Percentiles rank a stretch among this genome's conserved stretches.
Evolutionary conservation across 2,113 vertebrate genomes (phyloP).

Genomic region (Forbesichthys agassizii): DNA sequence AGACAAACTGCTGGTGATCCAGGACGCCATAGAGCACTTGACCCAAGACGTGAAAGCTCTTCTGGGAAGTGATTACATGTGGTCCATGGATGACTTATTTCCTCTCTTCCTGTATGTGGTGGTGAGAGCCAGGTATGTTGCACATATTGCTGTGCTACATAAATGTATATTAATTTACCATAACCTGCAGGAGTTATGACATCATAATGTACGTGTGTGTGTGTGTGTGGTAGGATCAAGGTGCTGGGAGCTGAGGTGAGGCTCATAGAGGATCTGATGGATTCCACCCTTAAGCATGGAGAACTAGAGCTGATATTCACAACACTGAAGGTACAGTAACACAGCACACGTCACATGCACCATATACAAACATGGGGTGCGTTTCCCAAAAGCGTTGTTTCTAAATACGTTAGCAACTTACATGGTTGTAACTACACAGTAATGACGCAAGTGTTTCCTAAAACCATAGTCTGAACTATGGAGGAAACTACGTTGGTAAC

Average conservation of each 20-base stretch:
- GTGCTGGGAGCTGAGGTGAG: slow-evolving; percentile 94
- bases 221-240: slow-evolving; percentile 80
- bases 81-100: slow-evolving; percentile 98
- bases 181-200: background rate
- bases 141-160: background rate
- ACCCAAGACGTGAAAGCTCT: slow-evolving; percentile 87
- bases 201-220: background rate
- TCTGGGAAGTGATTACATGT: slow-evolving; percentile 85
- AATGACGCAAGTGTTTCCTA: too few relatives aligned
- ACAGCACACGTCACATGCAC: background rate
- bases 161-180: too few relatives aligned
- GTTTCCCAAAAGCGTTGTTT: too few relatives aligned
- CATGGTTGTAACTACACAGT: too few relatives aligned
- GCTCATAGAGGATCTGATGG: slow-evolving; percentile 96
- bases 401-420: too few relatives aligned
- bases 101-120: slow-evolving; percentile 98
- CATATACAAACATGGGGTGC: background rate
- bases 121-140: slow-evolving; percentile 87
- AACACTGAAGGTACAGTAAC: slow-evolving; percentile 85
- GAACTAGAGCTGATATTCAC: slow-evolving; percentile 98
- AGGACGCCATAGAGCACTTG: slow-evolving; percentile 94
- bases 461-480: too few relatives aligned
- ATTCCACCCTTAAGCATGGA: slow-evolving; percentile 91
- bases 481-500: too few relatives aligned
- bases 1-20: slow-evolving; percentile 93